Base-by-base conservation (phyloP, 2,113 vertebrate species). In the Scomber japonicus region DNA sequence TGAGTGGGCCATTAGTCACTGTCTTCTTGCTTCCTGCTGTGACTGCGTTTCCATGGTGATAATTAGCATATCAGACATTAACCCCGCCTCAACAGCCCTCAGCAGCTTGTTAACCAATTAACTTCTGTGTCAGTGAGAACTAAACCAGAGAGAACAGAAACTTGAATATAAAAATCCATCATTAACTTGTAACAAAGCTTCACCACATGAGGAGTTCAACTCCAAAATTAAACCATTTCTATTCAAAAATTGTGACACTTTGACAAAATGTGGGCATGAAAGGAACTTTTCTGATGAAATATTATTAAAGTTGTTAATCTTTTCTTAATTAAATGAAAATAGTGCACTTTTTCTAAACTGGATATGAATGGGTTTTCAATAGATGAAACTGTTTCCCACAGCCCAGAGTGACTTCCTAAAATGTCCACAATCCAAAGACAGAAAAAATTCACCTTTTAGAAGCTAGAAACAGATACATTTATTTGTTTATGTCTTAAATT, bases 41-140 rank as follows among this genome's bases (percentile, higher is more conserved):
- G 91, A 91, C 75, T 76, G 77, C 86, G 91, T 93, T 91, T 91
- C 90, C 82, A 91, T 91, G 88, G 84, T 11, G 78, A 93, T 85
- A 88, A 89, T 89, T 92, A 89, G 73, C 90, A 92, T 92, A 89
- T 86, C 81, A 91, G 73, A 87, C 83, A 80, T 88, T 86, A 91
- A 91, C 87, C 84, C 84, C 77, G 56, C 81, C 83, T 84, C 74
- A 66, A 78, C 78, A 81, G 65, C 24, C 51, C 45, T 82, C 27
- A 2, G 60, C 78, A 57, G 54, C 85, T 88, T 68, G 81, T 91
- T 93, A 91, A 91, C 90, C 80, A 89, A 90, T 89, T 90, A 87
- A 65, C 84, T 89, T 64, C 10, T 55, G 72, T 85, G 75, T 76
- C 40, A 66, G 59, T 49, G 31, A 87, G 19, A 61, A 73, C 19